Evolutionary conservation across 1,140 invertebrate species (phyloP), one percentile per base, ranked within the genome.

Genomic region (Piezodorus guildinii): DNA sequence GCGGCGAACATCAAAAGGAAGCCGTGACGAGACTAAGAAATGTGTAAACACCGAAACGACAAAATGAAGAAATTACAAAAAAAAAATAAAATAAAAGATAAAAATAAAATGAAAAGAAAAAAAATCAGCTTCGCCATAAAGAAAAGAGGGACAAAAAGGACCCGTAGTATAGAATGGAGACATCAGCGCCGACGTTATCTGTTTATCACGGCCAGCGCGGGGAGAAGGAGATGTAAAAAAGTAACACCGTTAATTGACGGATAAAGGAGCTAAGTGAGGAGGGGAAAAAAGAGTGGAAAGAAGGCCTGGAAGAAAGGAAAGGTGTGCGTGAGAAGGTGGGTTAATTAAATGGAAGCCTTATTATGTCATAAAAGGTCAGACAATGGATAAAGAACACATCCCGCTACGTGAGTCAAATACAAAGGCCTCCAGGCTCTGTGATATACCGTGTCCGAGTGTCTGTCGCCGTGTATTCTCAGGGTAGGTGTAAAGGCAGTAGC

Each of bases 281-380:
- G 23, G 21, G 5, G 27, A 23, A 21, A 56, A 25, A 21, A 23
- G 23, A 56, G 52, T 9, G 27, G 23, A 21, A 23, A 19, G 23
- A 15, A 16, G 17, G 10, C 23, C 3, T 23, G 15, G 52, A 25
- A 25, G 52, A 56, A 23, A 25, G 23, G 17, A 5, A 39, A 56
- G 17, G 23, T 23, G 52, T 49, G 46, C 46, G 46, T 49, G 46
- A 49, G 46, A n/a, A 9, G 46, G n/a, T n/a, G n/a, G 19, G 19
- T n/a, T 49, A 49, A 49, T 19, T 17, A 21, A 49, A 56, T 56
- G 52, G 23, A 56, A 25, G 19, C 52, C 10, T 56, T 56, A 56
- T 56, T 56, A 56, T 56, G 52, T 56, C 52, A 56, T 56, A 56
- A 56, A 56, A 56, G 52, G 52, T 23, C 52, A 56, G 52, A 56